phyloP scores from a whole-genome alignment of 2,888 invertebrate genomes.

The Pollenia angustigena region DNA sequence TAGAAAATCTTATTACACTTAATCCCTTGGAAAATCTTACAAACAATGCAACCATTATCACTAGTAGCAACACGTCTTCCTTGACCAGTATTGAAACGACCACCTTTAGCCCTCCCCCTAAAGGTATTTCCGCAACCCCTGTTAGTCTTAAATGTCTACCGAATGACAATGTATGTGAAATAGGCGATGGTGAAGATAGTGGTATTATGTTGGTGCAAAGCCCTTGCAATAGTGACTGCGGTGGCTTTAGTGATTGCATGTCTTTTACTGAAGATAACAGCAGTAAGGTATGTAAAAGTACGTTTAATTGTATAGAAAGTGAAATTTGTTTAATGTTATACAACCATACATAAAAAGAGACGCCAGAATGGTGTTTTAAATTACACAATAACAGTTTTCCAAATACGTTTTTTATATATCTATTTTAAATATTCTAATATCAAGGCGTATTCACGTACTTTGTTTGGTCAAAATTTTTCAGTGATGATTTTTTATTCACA shows the following conservation, averaged over 20 bases:
- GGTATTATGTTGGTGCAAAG: slow-evolving; percentile 63
- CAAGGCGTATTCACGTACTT: too few species aligned
- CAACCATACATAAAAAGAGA: background rate
- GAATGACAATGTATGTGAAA: slow-evolving; percentile 61
- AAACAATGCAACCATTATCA: background rate
- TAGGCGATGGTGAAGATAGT: slow-evolving; percentile 67
- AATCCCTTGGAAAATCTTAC: slow-evolving; percentile 51
- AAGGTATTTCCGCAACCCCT: slow-evolving; percentile 4
- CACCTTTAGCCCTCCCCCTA: slow-evolving; percentile 18
- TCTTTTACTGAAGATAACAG: slow-evolving; percentile 62
- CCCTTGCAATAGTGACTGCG: slow-evolving; percentile 40
- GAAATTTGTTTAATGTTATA: slow-evolving; percentile 29
- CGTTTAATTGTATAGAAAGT: slow-evolving; percentile 56
- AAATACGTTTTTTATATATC: too few species aligned
- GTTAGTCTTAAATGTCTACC: slow-evolving; percentile 25
- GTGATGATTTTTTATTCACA: too few species aligned
- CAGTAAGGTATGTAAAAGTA: slow-evolving; percentile 60
- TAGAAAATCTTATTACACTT: slow-evolving; percentile 57
- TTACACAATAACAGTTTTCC: background rate
- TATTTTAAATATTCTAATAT: too few species aligned
- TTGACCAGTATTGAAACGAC: slow-evolving; percentile 3
- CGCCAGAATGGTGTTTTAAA: background rate
- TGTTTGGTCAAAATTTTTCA: too few species aligned
- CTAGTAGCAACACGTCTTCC: background rate
- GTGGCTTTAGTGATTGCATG: slow-evolving; percentile 65